phyloP scores from a whole-genome alignment of 1,140 invertebrate species.

The Drosophila micromelanica region DNA sequence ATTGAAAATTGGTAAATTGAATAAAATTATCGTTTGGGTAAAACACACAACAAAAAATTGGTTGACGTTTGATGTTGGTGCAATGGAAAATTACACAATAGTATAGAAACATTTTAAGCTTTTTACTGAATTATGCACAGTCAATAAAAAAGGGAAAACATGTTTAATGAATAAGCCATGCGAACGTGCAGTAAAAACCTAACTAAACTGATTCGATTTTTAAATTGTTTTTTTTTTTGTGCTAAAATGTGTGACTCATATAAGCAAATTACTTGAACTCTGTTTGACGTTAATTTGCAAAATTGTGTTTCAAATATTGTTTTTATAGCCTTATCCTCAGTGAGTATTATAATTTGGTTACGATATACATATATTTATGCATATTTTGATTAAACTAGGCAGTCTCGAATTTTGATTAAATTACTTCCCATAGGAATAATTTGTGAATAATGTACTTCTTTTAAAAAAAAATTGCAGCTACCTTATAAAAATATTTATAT shows the following conservation, averaged over 20 bases:
- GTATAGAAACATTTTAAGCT: slow-evolving; percentile 2
- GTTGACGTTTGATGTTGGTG: slow-evolving; percentile 2
- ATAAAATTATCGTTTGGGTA: neutral
- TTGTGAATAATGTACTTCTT: no score
- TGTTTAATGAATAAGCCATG: neutral
- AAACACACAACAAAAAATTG: neutral
- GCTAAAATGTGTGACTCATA: neutral
- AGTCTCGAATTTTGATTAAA: no score
- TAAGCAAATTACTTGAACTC: neutral
- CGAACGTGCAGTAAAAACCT: neutral
- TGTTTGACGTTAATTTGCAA: neutral
- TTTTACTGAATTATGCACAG: neutral
- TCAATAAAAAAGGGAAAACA: neutral
- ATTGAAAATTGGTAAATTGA: slow-evolving; percentile 14
- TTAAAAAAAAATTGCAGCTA: no score
- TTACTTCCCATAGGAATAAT: no score
- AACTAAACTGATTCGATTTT: neutral
- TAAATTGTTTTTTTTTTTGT: neutral
- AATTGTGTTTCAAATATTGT: neutral
- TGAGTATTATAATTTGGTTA: no score
- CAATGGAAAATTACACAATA: slow-evolving; percentile 16
- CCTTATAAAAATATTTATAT: no score
- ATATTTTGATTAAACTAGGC: no score
- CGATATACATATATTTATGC: no score
- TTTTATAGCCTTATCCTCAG: no score